These are phyloP conservation scores for Venusia cambrica DNA, from an alignment of 2,888 invertebrate genomes.

Conservation along the genomic window DNA sequence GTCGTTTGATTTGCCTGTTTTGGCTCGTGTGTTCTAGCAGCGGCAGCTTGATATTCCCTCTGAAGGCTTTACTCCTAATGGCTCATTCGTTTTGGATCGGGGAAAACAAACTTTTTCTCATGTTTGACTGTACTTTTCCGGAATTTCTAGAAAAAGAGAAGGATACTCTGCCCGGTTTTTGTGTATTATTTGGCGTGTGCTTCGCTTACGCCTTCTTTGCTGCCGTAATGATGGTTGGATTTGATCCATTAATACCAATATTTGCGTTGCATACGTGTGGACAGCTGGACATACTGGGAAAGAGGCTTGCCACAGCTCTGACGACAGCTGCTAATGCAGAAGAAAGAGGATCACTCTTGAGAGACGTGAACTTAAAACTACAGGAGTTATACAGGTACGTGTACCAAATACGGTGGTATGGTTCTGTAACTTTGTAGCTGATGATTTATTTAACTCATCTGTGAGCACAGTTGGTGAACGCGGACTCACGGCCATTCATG, in stretches of 20 bases:
- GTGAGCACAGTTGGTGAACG: too few relatives aligned
- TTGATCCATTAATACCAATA: constrained; percentile 63
- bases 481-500: too few relatives aligned
- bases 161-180: constrained; percentile 32
- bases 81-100: constrained; percentile 37
- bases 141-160: constrained; percentile 42
- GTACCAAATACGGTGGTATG: too few relatives aligned
- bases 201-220: constrained; percentile 44
- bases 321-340: constrained; percentile 26
- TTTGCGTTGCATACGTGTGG: constrained; percentile 59
- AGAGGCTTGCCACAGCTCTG: constrained; percentile 43
- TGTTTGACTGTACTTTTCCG: constrained; percentile 53
- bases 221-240: constrained; percentile 45
- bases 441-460: too few relatives aligned
- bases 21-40: constrained; percentile 42
- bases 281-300: constrained; percentile 51
- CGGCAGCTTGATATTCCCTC: constrained; percentile 45
- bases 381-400: constrained; percentile 55
- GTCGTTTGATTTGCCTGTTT: constrained; percentile 42
- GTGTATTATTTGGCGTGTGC: constrained; percentile 32
- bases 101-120: constrained; percentile 41
- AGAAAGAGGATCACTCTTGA: constrained; percentile 42
- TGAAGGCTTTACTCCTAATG: constrained; percentile 49
- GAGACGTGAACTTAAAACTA: constrained; percentile 45
- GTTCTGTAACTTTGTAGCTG: too few relatives aligned